Percentiles rank a stretch among this genome's conserved stretches.
Conservation (phyloP, 2,797 vertebrate genomes). For the Pseudocheirus occidentalis region DNA sequence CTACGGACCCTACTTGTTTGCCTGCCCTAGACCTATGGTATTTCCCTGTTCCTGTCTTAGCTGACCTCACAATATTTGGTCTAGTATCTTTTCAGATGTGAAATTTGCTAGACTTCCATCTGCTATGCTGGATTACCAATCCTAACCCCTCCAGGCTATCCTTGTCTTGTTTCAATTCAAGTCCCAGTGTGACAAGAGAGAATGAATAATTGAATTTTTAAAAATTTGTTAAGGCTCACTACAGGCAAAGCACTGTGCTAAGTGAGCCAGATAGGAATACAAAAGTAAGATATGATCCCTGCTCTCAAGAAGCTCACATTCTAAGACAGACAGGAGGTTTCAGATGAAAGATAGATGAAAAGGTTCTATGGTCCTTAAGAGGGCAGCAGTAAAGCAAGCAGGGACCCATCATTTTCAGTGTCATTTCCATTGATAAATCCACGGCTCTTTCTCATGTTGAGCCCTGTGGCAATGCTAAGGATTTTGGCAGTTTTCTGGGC, state of each 20-base stretch:
- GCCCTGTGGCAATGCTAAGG: background rate
- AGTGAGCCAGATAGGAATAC: background rate
- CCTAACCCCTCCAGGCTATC: background rate
- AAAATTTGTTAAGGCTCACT: background rate
- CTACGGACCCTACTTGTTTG: background rate
- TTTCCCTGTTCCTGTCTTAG: background rate
- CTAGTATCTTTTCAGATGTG: background rate
- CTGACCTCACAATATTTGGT: background rate
- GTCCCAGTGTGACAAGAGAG: background rate
- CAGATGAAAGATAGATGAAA: background rate
- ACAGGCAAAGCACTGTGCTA: background rate
- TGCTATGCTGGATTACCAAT: background rate
- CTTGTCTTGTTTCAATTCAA: background rate
- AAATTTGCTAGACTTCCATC: background rate
- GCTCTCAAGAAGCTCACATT: background rate
- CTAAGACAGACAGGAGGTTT: background rate
- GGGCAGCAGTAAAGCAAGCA: background rate
- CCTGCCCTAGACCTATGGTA: background rate
- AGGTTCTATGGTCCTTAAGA: background rate
- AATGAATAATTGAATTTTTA: background rate
- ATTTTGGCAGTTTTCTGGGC: background rate
- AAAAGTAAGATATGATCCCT: background rate
- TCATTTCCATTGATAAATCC: background rate
- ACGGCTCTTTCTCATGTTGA: background rate
- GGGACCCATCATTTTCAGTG: background rate